Conservation (phyloP, 2,113 vertebrate genomes). For the Rhegmatorhina hoffmannsi region DNA sequence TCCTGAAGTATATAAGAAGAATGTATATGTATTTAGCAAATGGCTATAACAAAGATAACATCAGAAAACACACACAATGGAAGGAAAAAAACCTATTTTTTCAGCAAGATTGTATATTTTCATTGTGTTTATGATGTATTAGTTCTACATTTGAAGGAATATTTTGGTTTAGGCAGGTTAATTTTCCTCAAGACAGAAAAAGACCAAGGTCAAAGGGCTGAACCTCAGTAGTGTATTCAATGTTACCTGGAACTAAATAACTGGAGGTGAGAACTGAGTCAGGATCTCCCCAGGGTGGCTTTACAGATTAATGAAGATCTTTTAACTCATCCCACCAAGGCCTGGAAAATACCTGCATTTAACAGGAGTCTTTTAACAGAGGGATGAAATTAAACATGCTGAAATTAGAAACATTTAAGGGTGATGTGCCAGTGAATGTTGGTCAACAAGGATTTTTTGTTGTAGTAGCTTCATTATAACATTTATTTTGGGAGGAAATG, state of each 20-base stretch:
- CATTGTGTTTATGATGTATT: neutral
- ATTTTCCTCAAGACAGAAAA: neutral
- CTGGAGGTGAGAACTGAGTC: neutral
- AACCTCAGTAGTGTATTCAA: neutral
- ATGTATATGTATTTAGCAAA: slow-evolving; percentile 8
- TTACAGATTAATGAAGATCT: neutral
- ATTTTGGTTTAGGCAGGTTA: neutral
- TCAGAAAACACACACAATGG: neutral
- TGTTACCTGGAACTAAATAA: neutral
- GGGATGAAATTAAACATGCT: neutral
- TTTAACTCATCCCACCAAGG: neutral
- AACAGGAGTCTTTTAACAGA: neutral
- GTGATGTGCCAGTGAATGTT: neutral
- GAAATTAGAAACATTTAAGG: neutral
- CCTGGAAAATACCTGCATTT: neutral
- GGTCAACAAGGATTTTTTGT: neutral
- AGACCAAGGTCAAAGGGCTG: neutral
- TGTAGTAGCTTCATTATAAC: neutral
- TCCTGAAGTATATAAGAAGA: neutral
- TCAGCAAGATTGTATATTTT: neutral
- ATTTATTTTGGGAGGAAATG: neutral
- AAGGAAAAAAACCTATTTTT: neutral
- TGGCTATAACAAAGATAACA: neutral
- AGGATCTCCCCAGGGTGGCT: neutral
- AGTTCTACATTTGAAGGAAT: neutral